These are phyloP conservation scores for Sula dactylatra DNA, from an alignment of 2,113 vertebrate genomes.

Conservation along the genomic window DNA sequence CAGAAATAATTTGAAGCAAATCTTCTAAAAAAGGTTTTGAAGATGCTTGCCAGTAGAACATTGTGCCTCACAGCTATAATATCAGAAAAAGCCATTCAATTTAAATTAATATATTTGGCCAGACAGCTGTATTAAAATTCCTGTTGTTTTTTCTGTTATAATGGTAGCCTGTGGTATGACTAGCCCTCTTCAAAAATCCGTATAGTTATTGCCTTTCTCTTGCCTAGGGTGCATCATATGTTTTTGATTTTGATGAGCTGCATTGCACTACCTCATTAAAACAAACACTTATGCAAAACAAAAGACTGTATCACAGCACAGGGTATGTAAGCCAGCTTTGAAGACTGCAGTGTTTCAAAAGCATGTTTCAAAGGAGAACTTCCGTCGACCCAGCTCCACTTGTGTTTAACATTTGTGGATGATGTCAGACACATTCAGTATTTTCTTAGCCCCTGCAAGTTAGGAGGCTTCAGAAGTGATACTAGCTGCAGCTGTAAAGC, in stretches of 20 bases:
- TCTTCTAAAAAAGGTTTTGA: slow-evolving; percentile 73
- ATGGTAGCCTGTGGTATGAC: slow-evolving; percentile 81
- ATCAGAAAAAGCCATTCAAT: slow-evolving; percentile 78
- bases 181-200: slow-evolving; percentile 76
- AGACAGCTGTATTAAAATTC: slow-evolving; percentile 85
- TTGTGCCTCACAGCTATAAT: slow-evolving; percentile 79
- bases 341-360: slow-evolving; percentile 40
- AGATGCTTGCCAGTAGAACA: slow-evolving; percentile 73
- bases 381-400: neutral
- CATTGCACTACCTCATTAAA: slow-evolving; percentile 74
- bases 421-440: neutral
- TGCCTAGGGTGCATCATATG: slow-evolving; percentile 79
- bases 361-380: slow-evolving; percentile 17
- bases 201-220: slow-evolving; percentile 76
- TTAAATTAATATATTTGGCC: slow-evolving; percentile 84
- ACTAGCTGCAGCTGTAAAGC: neutral
- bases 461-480: neutral
- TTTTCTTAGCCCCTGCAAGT: neutral
- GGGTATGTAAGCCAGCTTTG: slow-evolving; percentile 17
- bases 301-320: slow-evolving; percentile 31
- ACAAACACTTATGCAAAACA: slow-evolving; percentile 70
- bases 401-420: neutral
- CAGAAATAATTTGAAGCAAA: slow-evolving; percentile 62
- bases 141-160: slow-evolving; percentile 79
- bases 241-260: slow-evolving; percentile 71